Percentiles rank a stretch among this genome's conserved stretches.
These are phyloP conservation scores for Uropetala carovei DNA, from an alignment of 2,888 invertebrate species.

Conservation along the genomic window DNA sequence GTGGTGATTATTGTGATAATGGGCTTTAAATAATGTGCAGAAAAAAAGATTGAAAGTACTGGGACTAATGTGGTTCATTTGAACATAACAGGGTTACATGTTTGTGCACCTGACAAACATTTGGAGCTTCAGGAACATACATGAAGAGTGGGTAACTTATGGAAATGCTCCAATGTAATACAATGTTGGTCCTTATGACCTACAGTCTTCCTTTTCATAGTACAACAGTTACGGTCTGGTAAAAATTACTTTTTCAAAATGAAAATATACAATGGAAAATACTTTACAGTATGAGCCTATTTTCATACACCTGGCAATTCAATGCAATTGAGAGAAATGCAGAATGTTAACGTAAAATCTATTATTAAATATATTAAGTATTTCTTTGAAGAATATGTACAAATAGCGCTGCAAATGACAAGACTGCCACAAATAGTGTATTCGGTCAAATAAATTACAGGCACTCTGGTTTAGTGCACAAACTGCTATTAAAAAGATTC, in stretches of 20 bases:
- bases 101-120: slow-evolving; percentile 62
- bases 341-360: slow-evolving; percentile 37
- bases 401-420: slow-evolving; percentile 19
- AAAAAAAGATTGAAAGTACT: slow-evolving; percentile 30
- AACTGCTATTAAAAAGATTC: slow-evolving; percentile 32
- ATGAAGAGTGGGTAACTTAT: slow-evolving; percentile 61
- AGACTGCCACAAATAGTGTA: slow-evolving; percentile 32
- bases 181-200: slow-evolving; percentile 58
- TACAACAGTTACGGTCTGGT: slow-evolving; percentile 46
- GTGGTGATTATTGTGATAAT: slow-evolving; percentile 35
- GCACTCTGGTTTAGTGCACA: slow-evolving; percentile 61
- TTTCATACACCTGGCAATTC: slow-evolving; percentile 26
- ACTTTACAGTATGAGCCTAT: slow-evolving; percentile 12
- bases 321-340: slow-evolving; percentile 37
- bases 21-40: slow-evolving; percentile 45
- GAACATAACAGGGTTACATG: slow-evolving; percentile 48
- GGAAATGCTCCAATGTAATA: slow-evolving; percentile 63
- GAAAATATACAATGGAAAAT: slow-evolving; percentile 43
- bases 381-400: slow-evolving; percentile 63
- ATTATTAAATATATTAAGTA: slow-evolving; percentile 51
- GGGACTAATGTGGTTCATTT: slow-evolving; percentile 34
- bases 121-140: slow-evolving; percentile 63
- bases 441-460: slow-evolving; percentile 54
- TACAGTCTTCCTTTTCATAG: slow-evolving; percentile 54
- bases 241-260: slow-evolving; percentile 11